These are phyloP conservation scores for Drosophila falleni DNA, from an alignment of 2,888 invertebrate species.

Conservation along the genomic window DNA sequence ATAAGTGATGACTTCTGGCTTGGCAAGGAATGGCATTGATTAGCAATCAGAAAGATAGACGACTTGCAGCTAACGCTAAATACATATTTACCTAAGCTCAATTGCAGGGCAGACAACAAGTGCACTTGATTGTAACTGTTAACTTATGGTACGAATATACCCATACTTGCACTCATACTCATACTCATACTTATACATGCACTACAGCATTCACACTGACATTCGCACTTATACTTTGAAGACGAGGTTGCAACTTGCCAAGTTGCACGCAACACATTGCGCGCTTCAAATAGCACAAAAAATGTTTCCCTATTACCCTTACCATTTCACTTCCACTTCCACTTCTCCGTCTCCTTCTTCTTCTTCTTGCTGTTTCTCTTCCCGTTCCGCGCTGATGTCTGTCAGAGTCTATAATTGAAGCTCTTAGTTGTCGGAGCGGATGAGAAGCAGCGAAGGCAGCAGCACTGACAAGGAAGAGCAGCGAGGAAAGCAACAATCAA, in stretches of 20 bases:
- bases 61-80: slow-evolving; percentile 43
- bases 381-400: slow-evolving; percentile 27
- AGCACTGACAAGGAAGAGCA: background rate
- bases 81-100: slow-evolving; percentile 56
- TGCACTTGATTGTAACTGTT: slow-evolving; percentile 17
- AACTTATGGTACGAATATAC: slow-evolving; percentile 1
- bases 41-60: slow-evolving; percentile 30
- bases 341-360: slow-evolving; percentile 1
- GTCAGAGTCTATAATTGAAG: slow-evolving; percentile 73
- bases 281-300: slow-evolving; percentile 61
- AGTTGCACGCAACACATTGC: slow-evolving; percentile 56
- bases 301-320: slow-evolving; percentile 40
- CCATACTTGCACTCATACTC: slow-evolving; percentile 5
- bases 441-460: slow-evolving; percentile 9
- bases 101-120: slow-evolving; percentile 51
- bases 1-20: slow-evolving; percentile 32
- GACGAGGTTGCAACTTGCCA: slow-evolving; percentile 19
- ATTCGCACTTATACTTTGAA: slow-evolving; percentile 6
- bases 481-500: slow-evolving; percentile 65
- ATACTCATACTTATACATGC: slow-evolving; percentile 16
- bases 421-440: slow-evolving; percentile 59
- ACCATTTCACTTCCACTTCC: background rate
- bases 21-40: slow-evolving; percentile 30
- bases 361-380: slow-evolving; percentile 2
- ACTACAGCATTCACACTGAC: slow-evolving; percentile 9